Percentiles rank a stretch among this genome's conserved stretches.
Conservation (phyloP, 2,797 vertebrate species). For the Mallotus villosus region DNA sequence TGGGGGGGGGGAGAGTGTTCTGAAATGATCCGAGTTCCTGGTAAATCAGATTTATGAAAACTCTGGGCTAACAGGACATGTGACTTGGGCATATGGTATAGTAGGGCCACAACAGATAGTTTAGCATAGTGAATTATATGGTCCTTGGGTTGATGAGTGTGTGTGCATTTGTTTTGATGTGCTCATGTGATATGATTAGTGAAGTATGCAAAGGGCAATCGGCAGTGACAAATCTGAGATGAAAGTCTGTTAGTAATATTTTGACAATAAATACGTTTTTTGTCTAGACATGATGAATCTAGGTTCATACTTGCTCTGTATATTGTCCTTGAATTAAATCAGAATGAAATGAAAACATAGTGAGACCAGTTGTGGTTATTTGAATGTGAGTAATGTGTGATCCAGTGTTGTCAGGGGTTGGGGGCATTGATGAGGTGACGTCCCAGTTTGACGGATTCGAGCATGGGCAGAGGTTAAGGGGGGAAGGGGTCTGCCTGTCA, state of each 20-base stretch:
- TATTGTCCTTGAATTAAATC: background rate
- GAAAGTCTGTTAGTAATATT: too few relatives aligned
- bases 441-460: slow-evolving; percentile 35
- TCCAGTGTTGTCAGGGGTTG: too few relatives aligned
- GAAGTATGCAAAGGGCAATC: too few relatives aligned
- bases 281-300: too few relatives aligned
- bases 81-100: slow-evolving; percentile 19
- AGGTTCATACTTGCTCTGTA: too few relatives aligned
- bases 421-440: too few relatives aligned
- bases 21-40: slow-evolving; percentile 20
- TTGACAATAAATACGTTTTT: too few relatives aligned
- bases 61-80: slow-evolving; percentile 17
- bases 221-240: too few relatives aligned
- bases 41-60: slow-evolving; percentile 30
- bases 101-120: slow-evolving; percentile 16
- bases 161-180: too few relatives aligned
- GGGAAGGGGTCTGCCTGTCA: slow-evolving; percentile 29
- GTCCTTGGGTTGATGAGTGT: too few relatives aligned
- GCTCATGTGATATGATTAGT: too few relatives aligned
- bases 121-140: too few relatives aligned
- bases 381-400: background rate
- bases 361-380: background rate
- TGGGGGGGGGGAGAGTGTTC: background rate
- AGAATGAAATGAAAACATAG: background rate
- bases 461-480: slow-evolving; percentile 33